Base-by-base conservation (phyloP, 2,113 vertebrate genomes). In the Puntigrus tetrazona region DNA sequence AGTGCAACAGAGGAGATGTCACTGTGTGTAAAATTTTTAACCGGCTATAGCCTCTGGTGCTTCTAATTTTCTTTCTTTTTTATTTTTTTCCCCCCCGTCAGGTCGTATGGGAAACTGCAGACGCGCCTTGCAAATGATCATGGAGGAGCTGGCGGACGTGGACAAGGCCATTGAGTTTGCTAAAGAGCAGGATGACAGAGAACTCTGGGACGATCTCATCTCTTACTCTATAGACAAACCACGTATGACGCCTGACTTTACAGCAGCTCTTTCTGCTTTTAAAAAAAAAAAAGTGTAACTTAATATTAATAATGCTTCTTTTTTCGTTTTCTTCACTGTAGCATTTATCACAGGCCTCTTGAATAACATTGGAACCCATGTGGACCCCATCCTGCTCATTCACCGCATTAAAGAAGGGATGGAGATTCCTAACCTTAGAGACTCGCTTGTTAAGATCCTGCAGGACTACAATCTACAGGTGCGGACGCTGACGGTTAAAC, bases 401-500 rank as follows among this genome's bases (percentile, higher is more conserved):
- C 95, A 96, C 63, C 97, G 98, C 65, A 99, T 99, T 87, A 99
- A 99, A 89, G 98, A 99, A 92, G 97, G 97, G 87, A 99, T 99
- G 98, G 96, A 99, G 92, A 99, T 99, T 92, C 98, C 98, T 34
- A 98, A 98, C 90, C 93, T 99, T 87, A 95, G 98, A 92, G 98
- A 99, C 86, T 99, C 97, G 0, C 92, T 99, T 1, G 98, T 99
- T 86, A 99, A 99, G 93, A 99, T 99, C 89, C 95, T 99, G 59
- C 98, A 99, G 59, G 98, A 99, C 92, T 99, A 99, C 91, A 99
- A 99, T 89, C 94, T 99, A 80, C 98, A 99, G 93, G 98, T 99
- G 87, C 25, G 34, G 29, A 7, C 72, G 18, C 3, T 59, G 18
- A 2, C 34, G 14, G 41, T 81, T 34, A 67, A 81, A 67, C 38